phyloP scores from a whole-genome alignment of 2,797 vertebrate genomes.

The Galagoides demidoff region DNA sequence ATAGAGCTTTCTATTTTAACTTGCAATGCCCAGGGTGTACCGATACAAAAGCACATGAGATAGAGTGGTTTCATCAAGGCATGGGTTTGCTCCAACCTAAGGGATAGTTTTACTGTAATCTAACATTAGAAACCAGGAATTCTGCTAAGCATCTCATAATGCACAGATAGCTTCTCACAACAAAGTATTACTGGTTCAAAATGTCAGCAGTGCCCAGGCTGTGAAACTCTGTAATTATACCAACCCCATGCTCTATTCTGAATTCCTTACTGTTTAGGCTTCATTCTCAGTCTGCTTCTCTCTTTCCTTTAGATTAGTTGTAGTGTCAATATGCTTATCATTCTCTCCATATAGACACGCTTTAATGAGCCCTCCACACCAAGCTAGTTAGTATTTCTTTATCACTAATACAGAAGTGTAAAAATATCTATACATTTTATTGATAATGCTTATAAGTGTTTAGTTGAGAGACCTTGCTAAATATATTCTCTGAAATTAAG shows the following conservation, averaged over 20 bases:
- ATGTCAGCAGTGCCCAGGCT: not conserved
- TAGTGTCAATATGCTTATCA: not conserved
- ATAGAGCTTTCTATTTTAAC: not conserved
- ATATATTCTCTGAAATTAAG: not conserved
- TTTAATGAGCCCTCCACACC: not conserved
- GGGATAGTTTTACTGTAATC: not conserved
- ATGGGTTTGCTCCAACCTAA: not conserved
- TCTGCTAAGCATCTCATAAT: not conserved
- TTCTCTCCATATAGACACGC: not conserved
- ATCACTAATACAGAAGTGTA: not conserved
- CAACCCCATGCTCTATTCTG: not conserved
- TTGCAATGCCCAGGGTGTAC: not conserved
- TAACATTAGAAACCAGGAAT: not conserved
- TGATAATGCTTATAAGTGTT: not conserved
- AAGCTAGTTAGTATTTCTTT: not conserved
- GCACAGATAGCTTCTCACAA: not conserved
- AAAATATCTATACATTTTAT: not conserved
- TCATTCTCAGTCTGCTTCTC: not conserved
- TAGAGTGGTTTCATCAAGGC: not conserved
- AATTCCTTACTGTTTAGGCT: not conserved
- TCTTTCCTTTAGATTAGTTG: not conserved
- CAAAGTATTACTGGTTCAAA: not conserved
- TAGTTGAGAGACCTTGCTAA: not conserved
- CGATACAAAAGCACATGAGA: not conserved
- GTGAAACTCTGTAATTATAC: not conserved